Evolutionary conservation across 2,113 vertebrate genomes (phyloP).

Genomic region (Upupa epops): DNA sequence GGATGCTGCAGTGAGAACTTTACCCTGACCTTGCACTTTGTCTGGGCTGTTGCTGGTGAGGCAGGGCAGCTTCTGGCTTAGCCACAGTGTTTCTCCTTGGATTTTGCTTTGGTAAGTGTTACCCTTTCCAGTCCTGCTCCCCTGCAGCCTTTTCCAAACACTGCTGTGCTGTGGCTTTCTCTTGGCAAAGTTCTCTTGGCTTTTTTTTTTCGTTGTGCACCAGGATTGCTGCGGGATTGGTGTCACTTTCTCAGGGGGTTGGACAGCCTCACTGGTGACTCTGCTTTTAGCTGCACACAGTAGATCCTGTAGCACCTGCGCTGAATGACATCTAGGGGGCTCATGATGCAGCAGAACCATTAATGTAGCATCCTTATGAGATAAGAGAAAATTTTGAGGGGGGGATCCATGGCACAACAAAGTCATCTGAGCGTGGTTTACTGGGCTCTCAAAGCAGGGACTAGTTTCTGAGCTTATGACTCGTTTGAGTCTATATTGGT

Average conservation of each 20-base stretch:
- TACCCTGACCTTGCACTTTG: accelerated
- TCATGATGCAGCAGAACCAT: not conserved
- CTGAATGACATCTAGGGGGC: not conserved
- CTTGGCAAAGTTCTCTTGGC: not conserved
- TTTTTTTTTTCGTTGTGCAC: not conserved
- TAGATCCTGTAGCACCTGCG: not conserved
- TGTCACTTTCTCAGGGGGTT: accelerated
- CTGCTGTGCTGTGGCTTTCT: not conserved
- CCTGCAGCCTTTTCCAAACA: not conserved
- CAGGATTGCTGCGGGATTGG: accelerated
- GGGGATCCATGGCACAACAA: not conserved
- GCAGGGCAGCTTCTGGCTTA: not conserved
- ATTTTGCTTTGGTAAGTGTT: not conserved
- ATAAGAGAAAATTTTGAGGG: not conserved
- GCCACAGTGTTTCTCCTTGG: not conserved
- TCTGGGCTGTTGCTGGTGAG: accelerated
- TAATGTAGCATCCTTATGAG: not conserved
- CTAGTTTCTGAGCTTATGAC: not conserved
- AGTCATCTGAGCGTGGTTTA: not conserved
- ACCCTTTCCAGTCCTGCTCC: accelerated
- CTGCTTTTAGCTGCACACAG: accelerated
- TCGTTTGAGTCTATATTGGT: not conserved
- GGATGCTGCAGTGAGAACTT: not conserved
- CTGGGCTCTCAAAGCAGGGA: not conserved
- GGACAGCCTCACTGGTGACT: not conserved